Evolutionary conservation across 2,888 invertebrate species (phyloP), one percentile per base, ranked within the genome.

Genomic region (Hyppa rectilinea): DNA sequence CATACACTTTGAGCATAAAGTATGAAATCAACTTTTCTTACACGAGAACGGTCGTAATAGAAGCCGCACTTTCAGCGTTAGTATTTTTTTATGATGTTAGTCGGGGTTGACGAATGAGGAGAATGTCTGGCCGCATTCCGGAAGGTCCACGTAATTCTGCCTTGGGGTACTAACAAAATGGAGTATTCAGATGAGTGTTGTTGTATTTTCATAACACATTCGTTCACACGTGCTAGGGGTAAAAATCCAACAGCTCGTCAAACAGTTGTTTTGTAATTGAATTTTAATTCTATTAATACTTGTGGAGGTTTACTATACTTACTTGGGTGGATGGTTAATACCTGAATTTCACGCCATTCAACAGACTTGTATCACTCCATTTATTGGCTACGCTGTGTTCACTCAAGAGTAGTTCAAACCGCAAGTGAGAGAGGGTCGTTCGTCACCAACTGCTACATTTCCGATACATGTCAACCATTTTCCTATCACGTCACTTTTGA

Each of bases 21-120:
- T 64, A 58, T 59, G 45, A 74, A 78, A 78, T 52, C 45, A 64
- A 63, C 53, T 74, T 82, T 55, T 50, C 26, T 31, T 53, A 67
- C 55, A 55, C n/a, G 31, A 67, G 40, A 52, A 73, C 58, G 64
- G 66, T 70, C 50, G 45, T 45, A 53, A 53, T 61, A 65, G 64
- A 74, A 60, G 52, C 75, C 68, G 26, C 67, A 61, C 55, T 72
- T 68, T 43, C 59, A 59, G 43, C 47, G 31, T 59, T 26, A 55
- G 62, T 70, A 66, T 80, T 71, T 77, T 64, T 81, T 81, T 82
- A 79, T 49, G 59, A 70, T 71, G 75, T 71, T 60, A 53, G 67
- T 67, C 55, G 36, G 61, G 67, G 61, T 65, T 62, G 58, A 71
- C 43, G 38, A 58, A 64, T 70, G 62, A 49, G 45, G 29, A 62